Conservation (phyloP, 92 coral and sea anemone genomes). For the Umimayanthus kanabou region DNA sequence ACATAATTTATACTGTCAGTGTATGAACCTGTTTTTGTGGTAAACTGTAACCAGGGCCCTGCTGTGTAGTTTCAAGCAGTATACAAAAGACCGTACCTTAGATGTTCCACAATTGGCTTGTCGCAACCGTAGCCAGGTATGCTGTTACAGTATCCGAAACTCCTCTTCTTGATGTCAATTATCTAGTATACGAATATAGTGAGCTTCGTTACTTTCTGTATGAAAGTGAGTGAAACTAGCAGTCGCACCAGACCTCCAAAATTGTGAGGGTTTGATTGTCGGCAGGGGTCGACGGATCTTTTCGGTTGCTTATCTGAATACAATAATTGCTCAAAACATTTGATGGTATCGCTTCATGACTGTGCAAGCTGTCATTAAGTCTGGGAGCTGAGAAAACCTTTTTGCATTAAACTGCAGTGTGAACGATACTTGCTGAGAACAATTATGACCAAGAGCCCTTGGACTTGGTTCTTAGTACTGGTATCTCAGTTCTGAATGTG, state of each 20-base stretch:
- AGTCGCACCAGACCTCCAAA: slow-evolving; percentile 20
- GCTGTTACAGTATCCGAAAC: slow-evolving; percentile 20
- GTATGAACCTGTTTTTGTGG: slow-evolving; percentile 3
- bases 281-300: slow-evolving; percentile 24
- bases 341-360: slow-evolving; percentile 14
- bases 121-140: slow-evolving; percentile 23
- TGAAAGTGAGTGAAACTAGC: slow-evolving; percentile 20
- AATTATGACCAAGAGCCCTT: slow-evolving; percentile 6
- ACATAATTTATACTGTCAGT: slow-evolving; percentile 7
- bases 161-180: slow-evolving; percentile 22
- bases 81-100: slow-evolving; percentile 10
- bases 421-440: slow-evolving; percentile 22
- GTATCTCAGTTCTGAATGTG: slow-evolving; percentile 19
- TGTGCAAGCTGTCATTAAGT: slow-evolving; percentile 13
- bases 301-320: slow-evolving; percentile 4
- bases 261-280: slow-evolving; percentile 10
- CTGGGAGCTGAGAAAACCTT: slow-evolving; percentile 9
- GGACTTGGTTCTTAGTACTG: slow-evolving; percentile 7
- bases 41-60: background rate
- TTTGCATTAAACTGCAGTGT: background rate
- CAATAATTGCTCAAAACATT: slow-evolving; percentile 10
- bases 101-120: slow-evolving; percentile 19
- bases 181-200: slow-evolving; percentile 17
- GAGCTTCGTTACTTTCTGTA: slow-evolving; percentile 20
- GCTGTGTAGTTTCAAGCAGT: slow-evolving; percentile 4